Evolutionary conservation across 2,888 invertebrate species (phyloP).

Genomic region (Dicyrtoma fusca): DNA sequence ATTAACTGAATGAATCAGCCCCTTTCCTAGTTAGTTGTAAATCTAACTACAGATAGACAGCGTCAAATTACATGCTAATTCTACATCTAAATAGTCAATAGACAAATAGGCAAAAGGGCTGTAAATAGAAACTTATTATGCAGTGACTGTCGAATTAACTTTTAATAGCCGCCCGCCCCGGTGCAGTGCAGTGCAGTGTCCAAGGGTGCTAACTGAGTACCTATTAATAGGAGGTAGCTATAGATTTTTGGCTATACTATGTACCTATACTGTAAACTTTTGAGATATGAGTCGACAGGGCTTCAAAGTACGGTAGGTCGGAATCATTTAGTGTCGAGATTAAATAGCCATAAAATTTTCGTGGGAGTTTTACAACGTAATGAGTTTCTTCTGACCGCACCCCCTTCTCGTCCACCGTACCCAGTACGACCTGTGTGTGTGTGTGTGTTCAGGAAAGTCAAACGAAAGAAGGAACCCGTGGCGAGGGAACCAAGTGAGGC

Average conservation of each 20-base stretch:
- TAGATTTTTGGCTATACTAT: too few species aligned
- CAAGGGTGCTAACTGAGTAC: too few species aligned
- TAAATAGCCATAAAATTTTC: conserved; percentile 35
- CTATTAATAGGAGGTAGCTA: neutral
- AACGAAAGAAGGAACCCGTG: conserved; percentile 27
- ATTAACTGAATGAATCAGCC: too few species aligned
- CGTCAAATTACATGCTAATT: too few species aligned
- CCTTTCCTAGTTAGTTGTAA: too few species aligned
- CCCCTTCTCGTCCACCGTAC: conserved; percentile 13
- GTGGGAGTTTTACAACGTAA: conserved; percentile 55
- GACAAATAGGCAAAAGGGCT: neutral
- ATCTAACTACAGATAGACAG: too few species aligned
- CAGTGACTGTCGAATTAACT: neutral
- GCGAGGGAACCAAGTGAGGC: conserved; percentile 17
- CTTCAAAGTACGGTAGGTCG: conserved; percentile 18
- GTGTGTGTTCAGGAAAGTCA: conserved; percentile 8
- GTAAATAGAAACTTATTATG: neutral
- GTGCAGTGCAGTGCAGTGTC: too few species aligned
- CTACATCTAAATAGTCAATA: neutral
- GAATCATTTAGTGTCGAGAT: conserved; percentile 31
- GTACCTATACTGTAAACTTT: too few species aligned
- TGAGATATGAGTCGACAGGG: too few species aligned
- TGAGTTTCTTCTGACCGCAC: conserved; percentile 44
- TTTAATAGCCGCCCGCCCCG: too few species aligned
- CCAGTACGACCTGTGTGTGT: conserved; percentile 2